Conservation (phyloP, 2,888 invertebrate species). For the Epiblema foenella region DNA sequence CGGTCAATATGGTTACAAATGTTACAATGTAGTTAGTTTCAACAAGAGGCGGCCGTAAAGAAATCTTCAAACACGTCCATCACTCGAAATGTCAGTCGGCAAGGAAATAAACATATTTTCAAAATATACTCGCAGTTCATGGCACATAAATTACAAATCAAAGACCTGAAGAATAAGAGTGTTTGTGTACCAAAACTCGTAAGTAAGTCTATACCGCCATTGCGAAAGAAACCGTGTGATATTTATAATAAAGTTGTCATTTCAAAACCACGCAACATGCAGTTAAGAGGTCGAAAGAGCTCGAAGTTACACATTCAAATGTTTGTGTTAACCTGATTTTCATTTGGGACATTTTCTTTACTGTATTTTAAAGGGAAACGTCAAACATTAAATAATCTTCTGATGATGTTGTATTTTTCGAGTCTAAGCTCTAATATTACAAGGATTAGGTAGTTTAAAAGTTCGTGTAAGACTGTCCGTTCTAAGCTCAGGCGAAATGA, state of each 20-base stretch:
- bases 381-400: too few species aligned
- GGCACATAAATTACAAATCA: conserved; percentile 25
- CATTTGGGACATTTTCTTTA: not conserved
- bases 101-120: conserved; percentile 14
- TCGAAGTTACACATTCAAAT: not conserved
- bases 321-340: not conserved
- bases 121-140: conserved; percentile 10
- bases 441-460: too few species aligned
- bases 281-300: not conserved
- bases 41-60: conserved; percentile 10
- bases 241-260: not conserved
- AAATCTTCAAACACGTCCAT: conserved; percentile 9
- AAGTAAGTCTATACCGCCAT: not conserved
- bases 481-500: too few species aligned
- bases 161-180: conserved; percentile 11
- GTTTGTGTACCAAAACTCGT: conserved; percentile 5
- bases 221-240: conserved; percentile 4
- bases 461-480: too few species aligned
- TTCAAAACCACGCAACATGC: not conserved
- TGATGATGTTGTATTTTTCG: not conserved
- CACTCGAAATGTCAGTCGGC: conserved; percentile 6
- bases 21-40: not conserved
- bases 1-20: too few species aligned
- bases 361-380: not conserved
- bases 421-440: not conserved